A percentile compares a stretch with the other conserved stretches of the same genome.
These are phyloP conservation scores for Leptinotarsa rubiginosa DNA, from an alignment of 2,888 invertebrate genomes.

Conservation along the genomic window DNA sequence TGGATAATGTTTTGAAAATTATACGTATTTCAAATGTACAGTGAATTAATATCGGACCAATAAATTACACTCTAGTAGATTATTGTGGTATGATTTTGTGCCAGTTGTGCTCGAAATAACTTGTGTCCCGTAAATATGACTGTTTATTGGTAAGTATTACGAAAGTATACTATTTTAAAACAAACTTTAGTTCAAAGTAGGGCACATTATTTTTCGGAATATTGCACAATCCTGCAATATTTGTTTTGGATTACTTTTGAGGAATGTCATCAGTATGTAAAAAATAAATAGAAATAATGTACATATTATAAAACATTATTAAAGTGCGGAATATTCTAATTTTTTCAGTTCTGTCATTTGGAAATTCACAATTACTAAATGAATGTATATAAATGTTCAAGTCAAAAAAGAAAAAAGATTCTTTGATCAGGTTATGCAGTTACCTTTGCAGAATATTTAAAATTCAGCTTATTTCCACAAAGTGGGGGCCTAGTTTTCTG, in stretches of 20 bases:
- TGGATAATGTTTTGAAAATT: too few relatives aligned
- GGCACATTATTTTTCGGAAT: background rate
- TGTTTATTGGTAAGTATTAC: constrained; percentile 14
- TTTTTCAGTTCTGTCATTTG: too few relatives aligned
- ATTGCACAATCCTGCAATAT: constrained; percentile 6
- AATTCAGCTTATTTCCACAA: too few relatives aligned
- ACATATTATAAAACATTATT: background rate
- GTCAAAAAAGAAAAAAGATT: too few relatives aligned
- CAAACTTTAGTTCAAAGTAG: constrained; percentile 8
- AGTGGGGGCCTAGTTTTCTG: too few relatives aligned
- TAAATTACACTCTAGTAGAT: background rate
- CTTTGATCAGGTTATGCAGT: too few relatives aligned
- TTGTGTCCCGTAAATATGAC: constrained; percentile 1
- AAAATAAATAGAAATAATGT: background rate
- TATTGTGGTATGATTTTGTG: background rate
- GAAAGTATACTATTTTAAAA: constrained; percentile 9
- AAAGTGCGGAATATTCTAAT: background rate
- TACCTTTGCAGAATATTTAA: too few relatives aligned
- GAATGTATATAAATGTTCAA: too few relatives aligned
- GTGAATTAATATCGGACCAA: background rate
- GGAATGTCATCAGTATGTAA: constrained; percentile 1
- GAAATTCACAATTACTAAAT: too few relatives aligned
- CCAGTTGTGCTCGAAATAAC: constrained; percentile 1
- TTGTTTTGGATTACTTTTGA: background rate
- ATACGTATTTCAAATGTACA: too few relatives aligned